Conservation (phyloP, 2,113 vertebrate species). For the Podarcis cretensis region DNA sequence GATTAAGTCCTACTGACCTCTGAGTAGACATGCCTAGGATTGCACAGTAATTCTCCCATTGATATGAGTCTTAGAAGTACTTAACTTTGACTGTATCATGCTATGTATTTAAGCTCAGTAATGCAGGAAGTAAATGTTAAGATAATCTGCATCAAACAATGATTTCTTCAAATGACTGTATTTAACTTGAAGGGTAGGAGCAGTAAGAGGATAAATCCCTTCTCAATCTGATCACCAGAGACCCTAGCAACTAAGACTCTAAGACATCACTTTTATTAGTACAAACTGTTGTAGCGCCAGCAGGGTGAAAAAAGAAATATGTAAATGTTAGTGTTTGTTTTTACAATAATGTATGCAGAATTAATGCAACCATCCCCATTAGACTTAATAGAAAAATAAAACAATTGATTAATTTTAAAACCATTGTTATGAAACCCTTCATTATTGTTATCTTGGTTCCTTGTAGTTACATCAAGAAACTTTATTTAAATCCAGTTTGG, state of each 20-base stretch:
- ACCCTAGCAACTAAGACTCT: not conserved
- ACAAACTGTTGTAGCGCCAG: not conserved
- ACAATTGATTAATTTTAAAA: conserved; percentile 52
- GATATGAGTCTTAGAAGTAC: not conserved
- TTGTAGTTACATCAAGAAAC: conserved; percentile 49
- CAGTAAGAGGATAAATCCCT: not conserved
- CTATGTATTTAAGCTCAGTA: not conserved
- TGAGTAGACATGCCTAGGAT: not conserved
- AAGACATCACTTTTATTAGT: not conserved
- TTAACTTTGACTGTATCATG: not conserved
- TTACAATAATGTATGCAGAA: not conserved
- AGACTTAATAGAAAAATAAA: conserved; percentile 51
- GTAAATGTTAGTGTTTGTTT: not conserved
- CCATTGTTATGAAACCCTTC: conserved; percentile 35
- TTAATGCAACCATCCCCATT: conserved; percentile 42
- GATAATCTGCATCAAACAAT: not conserved
- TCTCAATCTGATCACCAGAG: not conserved
- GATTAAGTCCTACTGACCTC: not conserved
- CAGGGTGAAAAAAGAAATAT: not conserved
- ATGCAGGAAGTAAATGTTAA: not conserved
- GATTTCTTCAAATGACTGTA: fast-evolving
- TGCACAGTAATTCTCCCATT: not conserved
- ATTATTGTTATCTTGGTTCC: conserved; percentile 40
- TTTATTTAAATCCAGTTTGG: conserved; percentile 64
- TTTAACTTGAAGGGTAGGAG: not conserved